These are phyloP conservation scores for Margarornis squamiger DNA, from an alignment of 2,797 vertebrate genomes.

Conservation along the genomic window DNA sequence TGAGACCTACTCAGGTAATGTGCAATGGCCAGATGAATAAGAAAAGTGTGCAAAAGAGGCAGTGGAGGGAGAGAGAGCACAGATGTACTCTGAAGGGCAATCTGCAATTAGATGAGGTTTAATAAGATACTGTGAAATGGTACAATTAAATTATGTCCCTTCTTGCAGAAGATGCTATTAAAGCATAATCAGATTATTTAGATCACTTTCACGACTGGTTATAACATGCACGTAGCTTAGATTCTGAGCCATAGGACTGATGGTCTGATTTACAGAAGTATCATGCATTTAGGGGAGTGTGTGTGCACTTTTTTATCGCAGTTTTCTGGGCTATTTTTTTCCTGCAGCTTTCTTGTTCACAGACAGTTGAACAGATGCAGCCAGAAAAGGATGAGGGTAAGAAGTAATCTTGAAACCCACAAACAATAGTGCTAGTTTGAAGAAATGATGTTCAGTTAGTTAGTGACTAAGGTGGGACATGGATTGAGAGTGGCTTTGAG, in stretches of 20 bases:
- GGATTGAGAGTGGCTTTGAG: background rate
- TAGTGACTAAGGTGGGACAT: background rate
- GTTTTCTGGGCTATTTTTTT: background rate
- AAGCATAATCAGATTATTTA: background rate
- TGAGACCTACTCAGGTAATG: background rate
- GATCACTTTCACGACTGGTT: background rate
- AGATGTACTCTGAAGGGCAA: background rate
- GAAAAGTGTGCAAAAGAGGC: background rate
- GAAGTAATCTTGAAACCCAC: background rate
- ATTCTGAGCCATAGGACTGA: background rate
- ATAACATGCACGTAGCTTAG: background rate
- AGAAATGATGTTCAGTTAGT: background rate
- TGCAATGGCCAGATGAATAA: background rate
- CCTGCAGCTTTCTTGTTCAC: background rate
- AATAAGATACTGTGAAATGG: background rate
- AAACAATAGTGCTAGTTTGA: background rate
- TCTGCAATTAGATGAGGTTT: background rate
- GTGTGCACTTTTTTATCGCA: background rate
- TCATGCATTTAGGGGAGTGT: rapidly evolving
- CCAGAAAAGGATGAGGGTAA: background rate
- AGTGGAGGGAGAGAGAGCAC: background rate
- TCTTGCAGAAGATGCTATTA: background rate
- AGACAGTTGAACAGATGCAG: background rate
- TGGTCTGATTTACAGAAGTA: background rate
- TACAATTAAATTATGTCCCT: background rate